These are phyloP conservation scores for Elysia crispata DNA, from an alignment of 2,888 invertebrate genomes.

Conservation along the genomic window DNA sequence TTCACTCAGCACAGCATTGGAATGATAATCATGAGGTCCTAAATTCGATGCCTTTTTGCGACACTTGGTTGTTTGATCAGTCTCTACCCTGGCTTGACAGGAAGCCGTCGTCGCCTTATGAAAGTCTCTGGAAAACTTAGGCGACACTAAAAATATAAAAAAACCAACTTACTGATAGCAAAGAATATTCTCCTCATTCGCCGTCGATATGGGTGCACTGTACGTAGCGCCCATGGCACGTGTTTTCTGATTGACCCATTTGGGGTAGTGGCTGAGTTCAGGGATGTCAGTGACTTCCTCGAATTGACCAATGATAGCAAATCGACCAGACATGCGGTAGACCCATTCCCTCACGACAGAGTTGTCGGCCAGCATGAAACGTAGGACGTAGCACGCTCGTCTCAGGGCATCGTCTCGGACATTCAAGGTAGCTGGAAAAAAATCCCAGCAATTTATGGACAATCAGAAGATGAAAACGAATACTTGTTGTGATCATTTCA, in stretches of 20 bases:
- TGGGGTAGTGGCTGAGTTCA: conserved; percentile 59
- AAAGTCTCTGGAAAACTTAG: no score
- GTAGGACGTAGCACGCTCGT: conserved; percentile 67
- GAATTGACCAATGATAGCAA: conserved; percentile 60
- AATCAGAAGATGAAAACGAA: no score
- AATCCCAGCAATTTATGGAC: no score
- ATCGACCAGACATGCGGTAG: conserved; percentile 63
- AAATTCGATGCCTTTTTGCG: no score
- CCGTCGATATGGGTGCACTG: conserved; percentile 59
- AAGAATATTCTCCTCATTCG: conserved; percentile 64
- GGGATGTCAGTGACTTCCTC: conserved; percentile 61
- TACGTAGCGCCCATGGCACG: conserved; percentile 64
- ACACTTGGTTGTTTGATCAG: no score
- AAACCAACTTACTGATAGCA: conserved; percentile 58
- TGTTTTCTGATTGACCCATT: conserved; percentile 54
- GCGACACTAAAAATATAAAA: no score
- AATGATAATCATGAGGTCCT: no score
- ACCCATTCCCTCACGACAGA: conserved; percentile 59
- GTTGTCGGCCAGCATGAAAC: conserved; percentile 68
- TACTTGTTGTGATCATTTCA: no score
- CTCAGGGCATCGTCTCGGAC: conserved; percentile 63
- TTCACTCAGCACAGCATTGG: no score
- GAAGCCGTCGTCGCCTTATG: no score
- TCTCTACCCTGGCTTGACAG: no score
- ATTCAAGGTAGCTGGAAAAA: conserved; percentile 53